A percentile compares a stretch with the other conserved stretches of the same genome.
Evolutionary conservation across 2,888 invertebrate genomes (phyloP).

Genomic region (Diogma glabrata): DNA sequence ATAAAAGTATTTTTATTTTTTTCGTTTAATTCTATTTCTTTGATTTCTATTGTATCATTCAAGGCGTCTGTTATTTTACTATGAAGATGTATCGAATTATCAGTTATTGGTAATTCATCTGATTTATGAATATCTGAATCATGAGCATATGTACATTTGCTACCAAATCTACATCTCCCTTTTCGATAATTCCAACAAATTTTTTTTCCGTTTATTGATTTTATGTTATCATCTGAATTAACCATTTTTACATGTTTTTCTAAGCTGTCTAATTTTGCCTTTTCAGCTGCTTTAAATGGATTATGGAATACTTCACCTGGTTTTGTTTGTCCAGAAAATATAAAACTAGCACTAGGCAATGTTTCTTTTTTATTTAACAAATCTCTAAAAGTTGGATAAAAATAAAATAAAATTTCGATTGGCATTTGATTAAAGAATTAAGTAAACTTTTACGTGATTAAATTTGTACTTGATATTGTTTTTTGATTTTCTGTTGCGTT

Average conservation of each 20-base stretch:
- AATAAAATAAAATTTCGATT: neutral
- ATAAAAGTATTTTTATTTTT: conserved; percentile 40
- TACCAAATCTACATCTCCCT: conserved; percentile 81
- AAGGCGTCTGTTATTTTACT: neutral
- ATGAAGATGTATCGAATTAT: too few species aligned
- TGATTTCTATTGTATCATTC: neutral
- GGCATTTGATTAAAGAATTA: neutral
- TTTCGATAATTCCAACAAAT: conserved; percentile 91
- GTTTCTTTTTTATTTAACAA: conserved; percentile 11
- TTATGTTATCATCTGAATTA: conserved; percentile 55
- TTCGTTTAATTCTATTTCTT: neutral
- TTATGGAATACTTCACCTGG: conserved; percentile 58
- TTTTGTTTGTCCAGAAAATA: conserved; percentile 25
- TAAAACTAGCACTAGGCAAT: conserved; percentile 29
- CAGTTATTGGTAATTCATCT: too few species aligned
- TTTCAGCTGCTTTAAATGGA: conserved; percentile 75
- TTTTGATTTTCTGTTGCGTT: neutral
- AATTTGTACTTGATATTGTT: too few species aligned
- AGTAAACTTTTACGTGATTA: neutral
- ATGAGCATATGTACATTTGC: conserved; percentile 85
- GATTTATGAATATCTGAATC: conserved; percentile 67
- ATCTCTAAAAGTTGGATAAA: neutral
- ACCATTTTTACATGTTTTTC: conserved; percentile 90
- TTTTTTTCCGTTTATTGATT: conserved; percentile 73
- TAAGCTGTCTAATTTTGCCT: conserved; percentile 72